Percentiles rank a stretch among this genome's conserved stretches.
Conservation (phyloP, 2,797 vertebrate genomes). For the Phaenicophaeus curvirostris region DNA sequence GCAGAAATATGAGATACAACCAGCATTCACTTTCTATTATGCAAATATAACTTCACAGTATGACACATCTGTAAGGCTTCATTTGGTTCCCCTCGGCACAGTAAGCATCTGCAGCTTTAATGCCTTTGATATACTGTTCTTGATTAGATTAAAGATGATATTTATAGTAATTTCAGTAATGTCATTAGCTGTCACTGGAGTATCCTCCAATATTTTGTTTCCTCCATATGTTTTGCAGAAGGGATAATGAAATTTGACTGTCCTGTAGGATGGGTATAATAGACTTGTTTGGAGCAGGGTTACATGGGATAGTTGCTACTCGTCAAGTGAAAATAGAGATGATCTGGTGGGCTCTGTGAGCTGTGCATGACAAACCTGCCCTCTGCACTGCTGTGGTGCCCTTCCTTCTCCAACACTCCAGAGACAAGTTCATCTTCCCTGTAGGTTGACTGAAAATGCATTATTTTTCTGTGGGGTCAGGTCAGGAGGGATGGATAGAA, state of each 20-base stretch:
- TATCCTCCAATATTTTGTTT: slow-evolving; percentile 66
- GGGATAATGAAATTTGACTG: slow-evolving; percentile 59
- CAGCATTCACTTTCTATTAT: slow-evolving; percentile 73
- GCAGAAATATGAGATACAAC: slow-evolving; percentile 63
- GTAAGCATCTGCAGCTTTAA: slow-evolving; percentile 59
- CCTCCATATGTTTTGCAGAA: slow-evolving; percentile 55
- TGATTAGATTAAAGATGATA: slow-evolving; percentile 66
- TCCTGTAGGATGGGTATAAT: slow-evolving; percentile 30
- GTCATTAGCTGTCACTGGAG: slow-evolving; percentile 64
- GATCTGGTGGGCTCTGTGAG: neutral
- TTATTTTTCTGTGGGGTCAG: neutral
- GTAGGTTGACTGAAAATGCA: rapidly evolving
- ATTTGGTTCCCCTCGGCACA: slow-evolving; percentile 61
- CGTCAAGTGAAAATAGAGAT: neutral
- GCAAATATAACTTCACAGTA: slow-evolving; percentile 73
- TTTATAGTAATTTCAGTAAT: slow-evolving; percentile 65
- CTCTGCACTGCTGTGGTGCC: rapidly evolving
- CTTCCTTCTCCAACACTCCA: neutral
- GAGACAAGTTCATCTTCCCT: neutral
- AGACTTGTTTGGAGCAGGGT: slow-evolving; percentile 22
- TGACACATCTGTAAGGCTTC: slow-evolving; percentile 70
- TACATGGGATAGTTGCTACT: neutral
- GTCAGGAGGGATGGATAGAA: neutral
- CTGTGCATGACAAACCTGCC: neutral
- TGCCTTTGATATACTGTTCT: slow-evolving; percentile 66